Evolutionary conservation across 2,113 vertebrate species (phyloP).

Genomic region (Heloderma charlesbogerti): DNA sequence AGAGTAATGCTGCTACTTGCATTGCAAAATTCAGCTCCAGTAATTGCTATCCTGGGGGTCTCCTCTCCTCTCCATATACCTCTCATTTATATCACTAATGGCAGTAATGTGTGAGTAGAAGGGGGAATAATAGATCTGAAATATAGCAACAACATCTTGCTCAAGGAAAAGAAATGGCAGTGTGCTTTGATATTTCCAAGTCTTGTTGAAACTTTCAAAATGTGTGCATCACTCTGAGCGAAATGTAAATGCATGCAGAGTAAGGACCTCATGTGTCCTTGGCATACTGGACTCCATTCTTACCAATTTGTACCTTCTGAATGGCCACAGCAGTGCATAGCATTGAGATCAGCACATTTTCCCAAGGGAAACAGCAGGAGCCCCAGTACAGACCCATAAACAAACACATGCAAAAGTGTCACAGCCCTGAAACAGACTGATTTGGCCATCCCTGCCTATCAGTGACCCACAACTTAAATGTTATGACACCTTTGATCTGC

Average conservation of each 20-base stretch:
- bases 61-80: slow-evolving; percentile 35
- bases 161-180: slow-evolving; percentile 36
- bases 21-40: slow-evolving; percentile 68
- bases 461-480: no score
- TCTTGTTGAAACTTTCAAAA: not conserved
- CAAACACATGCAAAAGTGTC: no score
- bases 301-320: no score
- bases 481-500: no score
- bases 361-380: no score
- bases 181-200: slow-evolving; percentile 33
- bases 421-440: no score
- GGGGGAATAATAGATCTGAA: slow-evolving; percentile 53
- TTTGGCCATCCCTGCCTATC: no score
- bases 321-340: no score
- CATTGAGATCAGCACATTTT: no score
- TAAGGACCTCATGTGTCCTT: not conserved
- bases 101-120: slow-evolving; percentile 44
- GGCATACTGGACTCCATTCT: rapidly evolving
- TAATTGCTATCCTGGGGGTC: slow-evolving; percentile 74
- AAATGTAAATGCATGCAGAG: not conserved
- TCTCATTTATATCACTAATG: slow-evolving; percentile 59
- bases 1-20: slow-evolving; percentile 65
- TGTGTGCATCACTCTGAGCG: not conserved
- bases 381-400: no score
- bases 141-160: slow-evolving; percentile 58